Evolutionary conservation across 2,888 invertebrate genomes (phyloP), one percentile per base, ranked within the genome.

Genomic region (Branchipolynoe longqiensis): DNA sequence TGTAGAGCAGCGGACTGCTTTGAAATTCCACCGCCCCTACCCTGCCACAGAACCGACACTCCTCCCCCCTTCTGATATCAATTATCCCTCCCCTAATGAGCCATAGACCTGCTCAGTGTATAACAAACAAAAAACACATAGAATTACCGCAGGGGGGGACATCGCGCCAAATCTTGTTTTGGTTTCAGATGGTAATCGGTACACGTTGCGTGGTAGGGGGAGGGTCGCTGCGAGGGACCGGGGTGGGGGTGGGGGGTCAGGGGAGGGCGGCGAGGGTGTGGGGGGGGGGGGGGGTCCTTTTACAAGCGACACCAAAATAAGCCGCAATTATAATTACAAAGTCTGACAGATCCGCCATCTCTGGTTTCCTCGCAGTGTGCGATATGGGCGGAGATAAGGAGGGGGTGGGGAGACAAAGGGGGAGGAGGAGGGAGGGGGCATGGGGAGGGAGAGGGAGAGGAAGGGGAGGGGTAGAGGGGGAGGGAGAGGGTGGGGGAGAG

Each of bases 271-370:
- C 31, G 3, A 25, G 3, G 6, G 62, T n/a, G n/a, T n/a, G 48
- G 6, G 1, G 6, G 3, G 31, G 3, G 1, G 62, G 62, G 6
- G 3, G 14, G 3, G 6, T 25, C 69, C 38, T 33, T 31, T 33
- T 69, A 69, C 36, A 33, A 69, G 38, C 18, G 4, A 33, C 33
- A 36, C 69, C 14, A 69, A 69, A 69, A 69, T 69, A 38, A 69
- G 69, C 69, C 69, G 69, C 69, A 69, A 69, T 69, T 69, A 69
- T 69, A 69, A 69, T 69, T 69, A 69, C 69, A 69, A 69, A 69
- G 69, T 69, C 69, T 6, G 12, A 33, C 69, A 18, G 69, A 69
- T 69, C 69, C 38, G 69, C 69, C 69, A 69, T 69, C 69, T 69
- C 69, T 69, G 36, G 38, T 69, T 69, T 33, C 69, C 69, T 38